Conservation (phyloP, 92 coral and sea anemone species). For the Porites divaricata region DNA sequence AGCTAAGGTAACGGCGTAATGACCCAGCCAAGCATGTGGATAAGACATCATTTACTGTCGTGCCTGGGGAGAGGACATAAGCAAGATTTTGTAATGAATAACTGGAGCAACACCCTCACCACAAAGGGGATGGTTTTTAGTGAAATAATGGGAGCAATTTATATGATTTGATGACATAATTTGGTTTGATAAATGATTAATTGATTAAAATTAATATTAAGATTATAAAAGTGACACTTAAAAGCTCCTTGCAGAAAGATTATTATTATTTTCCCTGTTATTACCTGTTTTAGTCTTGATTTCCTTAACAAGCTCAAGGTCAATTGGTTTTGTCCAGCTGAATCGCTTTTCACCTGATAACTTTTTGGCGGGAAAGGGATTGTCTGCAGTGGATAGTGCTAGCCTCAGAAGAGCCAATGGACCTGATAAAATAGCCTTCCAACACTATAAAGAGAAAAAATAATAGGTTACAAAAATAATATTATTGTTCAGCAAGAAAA, state of each 20-base stretch:
- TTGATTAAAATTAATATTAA: too few relatives aligned
- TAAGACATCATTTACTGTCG: slow-evolving; percentile 92
- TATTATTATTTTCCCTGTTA: not conserved
- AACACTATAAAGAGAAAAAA: not conserved
- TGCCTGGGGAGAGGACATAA: slow-evolving; percentile 56
- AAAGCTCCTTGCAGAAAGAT: too few relatives aligned
- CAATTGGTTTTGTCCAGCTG: slow-evolving; percentile 87
- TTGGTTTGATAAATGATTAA: too few relatives aligned
- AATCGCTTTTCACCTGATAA: slow-evolving; percentile 82
- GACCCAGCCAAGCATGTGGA: slow-evolving; percentile 96
- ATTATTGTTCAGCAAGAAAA: too few relatives aligned
- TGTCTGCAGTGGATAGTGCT: slow-evolving; percentile 75
- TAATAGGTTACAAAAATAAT: too few relatives aligned
- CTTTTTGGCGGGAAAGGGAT: slow-evolving; percentile 82
- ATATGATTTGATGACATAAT: too few relatives aligned
- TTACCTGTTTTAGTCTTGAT: slow-evolving; percentile 87
- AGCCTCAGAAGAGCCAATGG: slow-evolving; percentile 91
- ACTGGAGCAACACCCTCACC: too few relatives aligned
- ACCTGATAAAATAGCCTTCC: slow-evolving; percentile 87
- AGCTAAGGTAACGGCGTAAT: slow-evolving; percentile 83
- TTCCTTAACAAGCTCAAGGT: slow-evolving; percentile 78
- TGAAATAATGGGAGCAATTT: too few relatives aligned
- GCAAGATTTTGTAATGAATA: too few relatives aligned
- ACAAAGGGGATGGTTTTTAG: too few relatives aligned
- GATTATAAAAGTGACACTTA: too few relatives aligned